A percentile compares a stretch with the other conserved stretches of the same genome.
Conservation (phyloP, 2,888 invertebrate species). For the Cheilosia vulpina region DNA sequence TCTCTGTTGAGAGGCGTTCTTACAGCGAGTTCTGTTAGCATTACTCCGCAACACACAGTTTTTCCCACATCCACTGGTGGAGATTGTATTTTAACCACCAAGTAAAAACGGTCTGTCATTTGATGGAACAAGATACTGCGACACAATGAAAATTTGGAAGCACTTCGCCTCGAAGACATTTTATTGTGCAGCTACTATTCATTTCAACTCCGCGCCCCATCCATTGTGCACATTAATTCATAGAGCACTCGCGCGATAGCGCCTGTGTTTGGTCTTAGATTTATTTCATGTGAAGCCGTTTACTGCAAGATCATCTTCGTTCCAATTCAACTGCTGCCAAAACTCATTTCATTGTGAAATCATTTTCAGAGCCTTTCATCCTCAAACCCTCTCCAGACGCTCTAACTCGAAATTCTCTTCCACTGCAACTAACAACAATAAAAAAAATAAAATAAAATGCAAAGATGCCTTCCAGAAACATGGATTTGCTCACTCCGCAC, state of each 20-base stretch:
- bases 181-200: background rate
- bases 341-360: constrained; percentile 24
- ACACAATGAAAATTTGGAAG: too few species aligned
- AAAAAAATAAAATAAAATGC: constrained; percentile 45
- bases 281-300: constrained; percentile 24
- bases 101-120: too few species aligned
- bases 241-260: constrained; percentile 1
- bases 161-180: background rate
- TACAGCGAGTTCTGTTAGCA: too few species aligned
- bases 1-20: too few species aligned
- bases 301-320: constrained; percentile 6
- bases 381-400: constrained; percentile 12
- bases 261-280: constrained; percentile 3
- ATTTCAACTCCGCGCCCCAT: background rate
- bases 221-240: background rate
- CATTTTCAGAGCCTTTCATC: constrained; percentile 37
- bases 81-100: too few species aligned
- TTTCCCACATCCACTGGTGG: too few species aligned
- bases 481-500: constrained; percentile 11
- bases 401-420: constrained; percentile 38
- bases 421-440: constrained; percentile 39
- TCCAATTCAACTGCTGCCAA: constrained; percentile 52
- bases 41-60: too few species aligned
- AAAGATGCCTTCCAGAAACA: constrained; percentile 38
- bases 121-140: too few species aligned